Base-by-base conservation (phyloP, 2,797 vertebrate species). In the Lacerta bilineata region DNA sequence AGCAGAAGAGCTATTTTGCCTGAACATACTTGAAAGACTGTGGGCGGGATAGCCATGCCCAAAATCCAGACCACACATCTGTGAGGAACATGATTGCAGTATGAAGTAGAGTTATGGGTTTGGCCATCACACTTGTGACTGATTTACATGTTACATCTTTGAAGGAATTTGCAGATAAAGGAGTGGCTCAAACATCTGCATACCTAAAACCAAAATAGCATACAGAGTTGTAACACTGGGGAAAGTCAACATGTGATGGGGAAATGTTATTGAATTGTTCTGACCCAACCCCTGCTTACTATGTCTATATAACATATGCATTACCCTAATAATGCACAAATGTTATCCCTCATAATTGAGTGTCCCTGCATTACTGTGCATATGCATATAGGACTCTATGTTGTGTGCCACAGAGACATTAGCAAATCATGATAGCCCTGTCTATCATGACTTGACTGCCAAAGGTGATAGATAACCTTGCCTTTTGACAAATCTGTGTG, bases 161-260 rank as follows among this genome's bases (percentile, higher is more conserved):
- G 8, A 23, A 43, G 3, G 39, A 64, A 77, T 69, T 76, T 76
- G 87, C 41, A 88, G 64, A 77, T 50, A n/a, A 69, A 43, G n/a
- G 72, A 88, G 80, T 77, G 43, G 64, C 72, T 83, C 15, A n/a
- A 87, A 46, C 59, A 81, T 61, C 78, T 87, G 61, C 80, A 83
- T 76, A 78, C 20, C 64, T 68, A n/a, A 13, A 55, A 78, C 61
- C 83, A 68, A 88, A 77, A 88, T 77, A 87, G 68, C 27, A 64
- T 81, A 64, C 59, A 33, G 36, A 18, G 41, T 87, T 13, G 20
- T 82, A 43, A 74, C 5, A 33, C 29, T 87, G 55, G 4, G 8
- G 50, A 80, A 33, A 20, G 74, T 68, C n/a, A 79, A 59, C 20
- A 41, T 80, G 61, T 81, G 68, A 41, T n/a, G 71, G 25, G 50